Evolutionary conservation across 2,888 invertebrate species (phyloP), one percentile per base, ranked within the genome.

Genomic region (Chymomyza caudatula): DNA sequence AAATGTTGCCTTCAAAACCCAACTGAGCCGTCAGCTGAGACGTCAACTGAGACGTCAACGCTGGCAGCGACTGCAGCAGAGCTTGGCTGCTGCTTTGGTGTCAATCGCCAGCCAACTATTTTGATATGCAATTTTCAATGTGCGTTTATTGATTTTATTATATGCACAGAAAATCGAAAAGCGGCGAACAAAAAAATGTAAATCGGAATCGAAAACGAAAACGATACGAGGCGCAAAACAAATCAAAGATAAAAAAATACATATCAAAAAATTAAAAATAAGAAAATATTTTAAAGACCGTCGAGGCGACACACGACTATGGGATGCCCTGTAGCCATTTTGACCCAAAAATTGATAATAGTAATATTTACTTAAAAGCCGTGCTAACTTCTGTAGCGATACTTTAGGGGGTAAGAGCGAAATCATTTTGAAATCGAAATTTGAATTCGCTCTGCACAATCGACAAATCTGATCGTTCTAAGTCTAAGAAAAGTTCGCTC

Each of bases 141-240:
- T 76, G 84, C 86, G 84, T 84, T 84, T 85, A 85, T 84, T 82
- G 82, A 85, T 85, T 82, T 78, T 82, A 76, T 80, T 80, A 77
- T 67, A 60, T 69, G 71, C 74, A 77, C 42, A 47, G 13, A 2
- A 56, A 37, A 25, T 51, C 72, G 52, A 63, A 74, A 66, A 66
- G 25, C 65, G 77, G 69, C 76, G 70, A 8, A 81, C 69, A 70
- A 76, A 82, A 57, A 57, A 77, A 85, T 80, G 76, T 72, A 83
- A 81, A 85, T 77, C 73, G 80, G 83, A 72, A 77, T 76, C 74
- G 84, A 76, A 81, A 77, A 66, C 42, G 20, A 57, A 57, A 42
- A 57, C 42, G 11, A 37, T 42, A 55, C 11, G 19, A 55, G 15
- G 17, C 37, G 55, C 37, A 55, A 55, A 37, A 37, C 29, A 37